These are phyloP conservation scores for Trilocha varians DNA, from an alignment of 2,888 invertebrate genomes.

Conservation along the genomic window DNA sequence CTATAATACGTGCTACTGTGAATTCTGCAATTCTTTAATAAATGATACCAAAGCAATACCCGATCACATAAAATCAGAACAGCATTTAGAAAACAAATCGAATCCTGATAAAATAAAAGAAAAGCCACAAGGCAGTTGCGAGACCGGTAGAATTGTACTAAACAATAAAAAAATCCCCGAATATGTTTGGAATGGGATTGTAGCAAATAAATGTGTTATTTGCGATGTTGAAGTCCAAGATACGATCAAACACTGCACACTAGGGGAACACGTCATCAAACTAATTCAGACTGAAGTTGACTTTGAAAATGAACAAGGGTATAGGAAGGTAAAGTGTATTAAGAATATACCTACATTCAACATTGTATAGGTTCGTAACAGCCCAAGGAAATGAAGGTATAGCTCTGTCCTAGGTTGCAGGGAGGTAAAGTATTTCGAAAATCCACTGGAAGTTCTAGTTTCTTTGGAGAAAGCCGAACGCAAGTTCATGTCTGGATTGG, in stretches of 20 bases:
- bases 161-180: constrained; percentile 22
- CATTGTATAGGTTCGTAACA: no score
- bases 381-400: no score
- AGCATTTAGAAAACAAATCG: constrained; percentile 26
- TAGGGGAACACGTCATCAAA: constrained; percentile 28
- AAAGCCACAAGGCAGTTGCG: constrained; percentile 15
- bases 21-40: constrained; percentile 30
- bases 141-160: constrained; percentile 20
- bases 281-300: constrained; percentile 26
- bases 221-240: constrained; percentile 22
- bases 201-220: constrained; percentile 26
- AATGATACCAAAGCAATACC: constrained; percentile 13
- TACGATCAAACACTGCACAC: constrained; percentile 20
- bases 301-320: constrained; percentile 18
- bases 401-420: no score
- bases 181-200: constrained; percentile 37
- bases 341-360: no score
- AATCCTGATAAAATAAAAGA: constrained; percentile 13
- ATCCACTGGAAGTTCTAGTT: no score
- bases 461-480: no score
- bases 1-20: constrained; percentile 38
- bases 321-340: constrained; percentile 28
- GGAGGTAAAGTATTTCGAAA: no score
- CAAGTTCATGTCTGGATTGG: no score
- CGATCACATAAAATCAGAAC: constrained; percentile 25